Evolutionary conservation across 2,888 invertebrate species (phyloP).

Genomic region (Polylopha cassiicola): DNA sequence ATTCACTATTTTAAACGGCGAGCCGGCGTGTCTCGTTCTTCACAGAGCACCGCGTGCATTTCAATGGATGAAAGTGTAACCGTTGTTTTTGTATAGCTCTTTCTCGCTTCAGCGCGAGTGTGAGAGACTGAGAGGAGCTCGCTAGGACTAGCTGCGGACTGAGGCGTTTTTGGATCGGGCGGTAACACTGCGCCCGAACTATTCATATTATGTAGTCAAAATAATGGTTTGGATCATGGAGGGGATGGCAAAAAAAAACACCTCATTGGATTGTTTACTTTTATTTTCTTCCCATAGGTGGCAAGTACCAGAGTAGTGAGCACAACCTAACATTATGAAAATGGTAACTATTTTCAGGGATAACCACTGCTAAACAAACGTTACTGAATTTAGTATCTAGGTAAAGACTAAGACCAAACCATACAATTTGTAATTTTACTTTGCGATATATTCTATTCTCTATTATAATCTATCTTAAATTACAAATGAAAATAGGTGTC

Average conservation of each 20-base stretch:
- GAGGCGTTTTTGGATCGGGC: constrained; percentile 53
- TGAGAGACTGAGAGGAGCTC: constrained; percentile 44
- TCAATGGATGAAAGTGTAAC: constrained; percentile 75
- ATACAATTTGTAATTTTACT: constrained; percentile 14
- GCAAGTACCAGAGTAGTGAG: constrained; percentile 74
- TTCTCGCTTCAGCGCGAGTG: constrained; percentile 51
- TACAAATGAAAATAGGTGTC: constrained; percentile 15
- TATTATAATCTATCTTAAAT: constrained; percentile 14
- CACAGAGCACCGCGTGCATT: constrained; percentile 70
- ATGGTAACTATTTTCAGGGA: constrained; percentile 77
- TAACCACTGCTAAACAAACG: constrained; percentile 52
- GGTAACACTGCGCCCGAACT: constrained; percentile 59
- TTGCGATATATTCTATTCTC: constrained; percentile 21
- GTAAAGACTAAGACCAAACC: constrained; percentile 20
- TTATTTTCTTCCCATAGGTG: constrained; percentile 71
- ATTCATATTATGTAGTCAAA: constrained; percentile 5
- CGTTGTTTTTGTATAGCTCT: constrained; percentile 73
- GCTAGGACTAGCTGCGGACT: constrained; percentile 45
- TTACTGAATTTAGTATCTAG: constrained; percentile 11
- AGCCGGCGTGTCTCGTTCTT: constrained; percentile 60
- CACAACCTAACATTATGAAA: constrained; percentile 67
- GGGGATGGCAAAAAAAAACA: constrained; percentile 43
- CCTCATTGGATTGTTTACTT: constrained; percentile 58
- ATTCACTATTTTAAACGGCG: constrained; percentile 52
- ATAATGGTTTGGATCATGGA: constrained; percentile 9